Conservation (phyloP, 2,113 vertebrate species). For the Herpailurus yagouaroundi region DNA sequence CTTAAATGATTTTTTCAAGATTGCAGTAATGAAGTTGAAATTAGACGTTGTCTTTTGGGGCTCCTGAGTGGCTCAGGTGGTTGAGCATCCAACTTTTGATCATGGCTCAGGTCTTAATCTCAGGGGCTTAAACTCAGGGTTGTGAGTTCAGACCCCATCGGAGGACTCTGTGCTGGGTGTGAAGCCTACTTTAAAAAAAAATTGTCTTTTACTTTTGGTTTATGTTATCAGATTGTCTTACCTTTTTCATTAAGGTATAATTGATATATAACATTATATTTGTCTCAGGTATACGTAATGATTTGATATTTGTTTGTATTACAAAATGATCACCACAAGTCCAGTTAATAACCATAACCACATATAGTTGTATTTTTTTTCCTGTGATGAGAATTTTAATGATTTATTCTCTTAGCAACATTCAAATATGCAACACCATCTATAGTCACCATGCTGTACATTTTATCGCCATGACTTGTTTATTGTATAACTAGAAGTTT, state of each 20-base stretch:
- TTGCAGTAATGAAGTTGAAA: not conserved
- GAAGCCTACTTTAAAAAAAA: not conserved
- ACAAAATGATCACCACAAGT: not conserved
- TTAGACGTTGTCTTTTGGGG: not conserved
- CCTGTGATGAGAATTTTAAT: not conserved
- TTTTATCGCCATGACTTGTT: not conserved
- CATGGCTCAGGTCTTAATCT: too few species aligned
- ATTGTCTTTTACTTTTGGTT: not conserved
- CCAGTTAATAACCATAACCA: not conserved
- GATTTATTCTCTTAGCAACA: not conserved
- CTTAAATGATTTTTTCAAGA: constrained; percentile 16
- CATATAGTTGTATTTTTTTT: not conserved
- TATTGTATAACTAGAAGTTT: not conserved
- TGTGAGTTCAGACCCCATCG: too few species aligned
- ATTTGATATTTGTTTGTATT: not conserved
- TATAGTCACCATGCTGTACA: not conserved
- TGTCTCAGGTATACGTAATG: not conserved
- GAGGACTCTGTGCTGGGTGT: too few species aligned
- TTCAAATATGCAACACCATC: not conserved
- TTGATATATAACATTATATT: not conserved
- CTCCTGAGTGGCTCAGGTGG: too few species aligned
- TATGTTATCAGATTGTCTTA: not conserved
- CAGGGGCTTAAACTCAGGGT: too few species aligned
- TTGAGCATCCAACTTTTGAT: too few species aligned
- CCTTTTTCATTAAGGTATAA: not conserved